Percentiles rank a stretch among this genome's conserved stretches.
These are phyloP conservation scores for Caracal caracal DNA, from an alignment of 2,113 vertebrate species.

Conservation along the genomic window DNA sequence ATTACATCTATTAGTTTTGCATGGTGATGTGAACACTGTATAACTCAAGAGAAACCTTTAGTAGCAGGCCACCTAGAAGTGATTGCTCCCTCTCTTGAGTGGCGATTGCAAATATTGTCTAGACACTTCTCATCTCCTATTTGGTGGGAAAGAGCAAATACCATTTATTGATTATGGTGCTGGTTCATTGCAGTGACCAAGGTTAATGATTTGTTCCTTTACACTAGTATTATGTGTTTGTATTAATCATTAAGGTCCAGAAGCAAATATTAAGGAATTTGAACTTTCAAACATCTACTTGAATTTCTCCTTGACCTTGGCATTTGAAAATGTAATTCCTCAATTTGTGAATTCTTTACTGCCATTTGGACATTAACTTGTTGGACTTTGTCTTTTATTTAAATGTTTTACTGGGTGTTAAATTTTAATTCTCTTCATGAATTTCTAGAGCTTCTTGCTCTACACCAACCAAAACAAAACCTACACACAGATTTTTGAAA, in stretches of 20 bases:
- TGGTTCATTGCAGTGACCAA: not conserved
- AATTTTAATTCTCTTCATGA: not conserved
- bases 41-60: not conserved
- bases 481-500: not conserved
- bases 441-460: not conserved
- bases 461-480: not conserved
- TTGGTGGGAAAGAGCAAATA: conserved; percentile 25
- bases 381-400: not conserved
- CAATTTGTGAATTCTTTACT: conserved; percentile 48
- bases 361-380: not conserved
- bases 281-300: conserved; percentile 12
- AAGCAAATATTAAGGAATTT: conserved; percentile 49
- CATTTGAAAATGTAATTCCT: conserved; percentile 38
- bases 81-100: not conserved
- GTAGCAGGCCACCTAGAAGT: not conserved
- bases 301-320: conserved; percentile 11
- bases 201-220: conserved; percentile 61
- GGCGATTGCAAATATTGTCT: not conserved
- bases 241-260: conserved; percentile 24
- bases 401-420: not conserved
- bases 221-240: conserved; percentile 14
- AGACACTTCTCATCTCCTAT: not conserved
- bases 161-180: conserved; percentile 1
- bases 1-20: not conserved
- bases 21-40: not conserved